A percentile compares a stretch with the other conserved stretches of the same genome.
Evolutionary conservation across 2,888 invertebrate species (phyloP).

Genomic region (Sminthurinus aureus): DNA sequence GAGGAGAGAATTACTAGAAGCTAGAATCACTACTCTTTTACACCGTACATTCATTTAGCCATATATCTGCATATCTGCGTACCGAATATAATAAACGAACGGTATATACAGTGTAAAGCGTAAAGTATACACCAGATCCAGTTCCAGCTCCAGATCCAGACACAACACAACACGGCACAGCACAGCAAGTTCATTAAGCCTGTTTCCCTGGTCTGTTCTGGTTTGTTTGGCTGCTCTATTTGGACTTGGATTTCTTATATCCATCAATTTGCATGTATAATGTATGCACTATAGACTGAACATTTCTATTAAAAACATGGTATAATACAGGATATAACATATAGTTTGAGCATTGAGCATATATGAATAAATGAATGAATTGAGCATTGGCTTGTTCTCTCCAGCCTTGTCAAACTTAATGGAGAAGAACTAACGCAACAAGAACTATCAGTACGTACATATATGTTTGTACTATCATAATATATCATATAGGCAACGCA

Average conservation of each 20-base stretch:
- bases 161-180: no score
- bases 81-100: no score
- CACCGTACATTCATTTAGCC: no score
- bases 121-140: no score
- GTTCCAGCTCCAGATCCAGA: no score
- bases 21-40: background rate
- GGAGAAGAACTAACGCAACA: background rate
- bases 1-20: slow-evolving; percentile 5
- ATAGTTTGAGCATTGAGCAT: background rate
- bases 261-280: background rate
- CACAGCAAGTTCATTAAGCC: no score
- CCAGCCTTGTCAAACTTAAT: background rate
- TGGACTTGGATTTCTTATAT: no score
- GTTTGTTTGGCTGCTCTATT: no score
- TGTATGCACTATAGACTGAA: background rate
- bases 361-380: slow-evolving; percentile 19
- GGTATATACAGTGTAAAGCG: no score
- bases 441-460: background rate
- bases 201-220: no score
- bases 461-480: background rate
- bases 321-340: background rate
- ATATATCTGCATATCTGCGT: no score
- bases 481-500: background rate
- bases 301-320: background rate
- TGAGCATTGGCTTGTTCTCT: background rate